Conservation (phyloP, 2,888 invertebrate species). For the Microctonus aethiopoides region DNA sequence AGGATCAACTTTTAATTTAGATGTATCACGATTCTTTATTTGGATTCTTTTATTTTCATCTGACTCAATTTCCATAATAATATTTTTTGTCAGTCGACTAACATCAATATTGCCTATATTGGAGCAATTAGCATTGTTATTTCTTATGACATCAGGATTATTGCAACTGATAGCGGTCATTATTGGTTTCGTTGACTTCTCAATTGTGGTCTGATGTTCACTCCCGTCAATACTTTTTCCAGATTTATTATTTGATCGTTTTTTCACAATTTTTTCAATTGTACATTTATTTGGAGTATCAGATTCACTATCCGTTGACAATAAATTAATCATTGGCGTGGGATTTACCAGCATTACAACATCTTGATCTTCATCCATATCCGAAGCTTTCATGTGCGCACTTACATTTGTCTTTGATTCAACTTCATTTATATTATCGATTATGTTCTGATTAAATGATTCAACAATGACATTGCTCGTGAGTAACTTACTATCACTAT, state of each 20-base stretch:
- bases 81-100: constrained; percentile 33
- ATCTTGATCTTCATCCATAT: constrained; percentile 59
- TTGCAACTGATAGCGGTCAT: not conserved
- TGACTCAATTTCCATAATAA: constrained; percentile 36
- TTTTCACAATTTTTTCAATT: constrained; percentile 45
- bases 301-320: constrained; percentile 61
- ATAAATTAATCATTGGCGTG: constrained; percentile 61
- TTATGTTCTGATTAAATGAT: not conserved
- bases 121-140: no score
- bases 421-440: constrained; percentile 1
- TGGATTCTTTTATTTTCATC: constrained; percentile 30
- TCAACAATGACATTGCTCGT: constrained; percentile 25
- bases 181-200: constrained; percentile 12
- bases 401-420: constrained; percentile 35
- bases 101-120: constrained; percentile 25
- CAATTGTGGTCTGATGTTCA: not conserved
- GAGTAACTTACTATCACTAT: constrained; percentile 14
- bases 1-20: not conserved
- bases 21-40: not conserved
- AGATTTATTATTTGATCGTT: constrained; percentile 33
- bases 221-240: not conserved
- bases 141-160: no score
- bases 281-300: constrained; percentile 29
- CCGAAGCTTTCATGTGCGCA: constrained; percentile 31
- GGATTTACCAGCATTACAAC: constrained; percentile 63